phyloP scores from a whole-genome alignment of 2,888 invertebrate genomes.

The Microchrysa polita region DNA sequence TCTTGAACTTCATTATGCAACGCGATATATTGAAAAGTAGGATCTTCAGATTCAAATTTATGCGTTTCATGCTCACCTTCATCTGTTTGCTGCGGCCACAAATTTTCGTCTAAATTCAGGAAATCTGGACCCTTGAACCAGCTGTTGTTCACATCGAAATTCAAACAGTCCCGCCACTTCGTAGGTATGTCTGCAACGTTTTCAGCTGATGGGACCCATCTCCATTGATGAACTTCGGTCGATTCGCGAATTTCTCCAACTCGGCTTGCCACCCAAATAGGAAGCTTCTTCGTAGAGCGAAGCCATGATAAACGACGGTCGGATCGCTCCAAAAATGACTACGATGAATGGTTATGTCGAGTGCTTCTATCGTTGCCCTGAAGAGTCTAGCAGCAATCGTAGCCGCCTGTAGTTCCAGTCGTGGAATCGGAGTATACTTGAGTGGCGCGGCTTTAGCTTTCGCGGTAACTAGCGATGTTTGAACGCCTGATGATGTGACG shows the following conservation, averaged over 20 bases:
- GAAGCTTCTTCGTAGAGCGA: not conserved
- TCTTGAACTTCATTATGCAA: not conserved
- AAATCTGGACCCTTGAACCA: not conserved
- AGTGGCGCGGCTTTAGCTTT: not conserved
- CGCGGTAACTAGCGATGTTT: not conserved
- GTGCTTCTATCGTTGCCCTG: too few relatives aligned
- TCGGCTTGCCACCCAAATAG: not conserved
- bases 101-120: too few relatives aligned
- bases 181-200: not conserved
- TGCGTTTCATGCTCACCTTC: too few relatives aligned
- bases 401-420: conserved; percentile 1
- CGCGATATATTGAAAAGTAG: too few relatives aligned
- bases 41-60: too few relatives aligned
- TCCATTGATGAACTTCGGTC: not conserved
- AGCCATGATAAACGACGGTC: not conserved
- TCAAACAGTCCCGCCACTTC: not conserved
- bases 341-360: too few relatives aligned
- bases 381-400: not conserved
- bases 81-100: too few relatives aligned
- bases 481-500: not conserved
- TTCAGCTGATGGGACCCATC: conserved; percentile 7
- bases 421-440: too few relatives aligned
- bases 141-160: not conserved
- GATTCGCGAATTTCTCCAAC: too few relatives aligned
- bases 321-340: not conserved